Evolutionary conservation across 2,888 invertebrate species (phyloP), one percentile per base, ranked within the genome.

Genomic region (Xanthorhoe spadicearia): DNA sequence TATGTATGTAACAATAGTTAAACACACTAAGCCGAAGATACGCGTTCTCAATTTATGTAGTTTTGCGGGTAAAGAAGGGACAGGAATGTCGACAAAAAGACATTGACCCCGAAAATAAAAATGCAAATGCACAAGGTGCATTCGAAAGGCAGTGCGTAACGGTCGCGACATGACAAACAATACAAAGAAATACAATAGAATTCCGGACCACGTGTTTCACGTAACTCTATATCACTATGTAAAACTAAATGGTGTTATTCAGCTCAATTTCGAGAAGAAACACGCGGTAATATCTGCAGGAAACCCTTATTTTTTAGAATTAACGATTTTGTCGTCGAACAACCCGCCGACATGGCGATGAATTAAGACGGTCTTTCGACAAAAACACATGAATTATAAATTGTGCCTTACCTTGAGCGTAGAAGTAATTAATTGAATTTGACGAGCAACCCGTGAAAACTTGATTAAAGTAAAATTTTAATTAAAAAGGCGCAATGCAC

Each of bases 401-500:
- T 10, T 28, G 48, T 32, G 32, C 13, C 46, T 53, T 61, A 61
- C 61, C 61, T 53, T 61, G 7, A 4, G 17, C 28, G 19, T 48
- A n/a, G 46, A 17, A 17, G 17, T 48, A 7, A 48, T 48, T 17
- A 7, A 48, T 7, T 48, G 7, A 15, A 7, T 48, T 2, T 4
- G 17, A 15, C 15, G 17, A 15, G 13, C 7, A 15, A 6, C 6
- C 2, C 48, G 15, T 8, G 5, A 48, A 17, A 48, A 48, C 48
- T 48, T 48, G 6, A 15, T 17, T 13, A 28, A 57, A 8, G 0
- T 0, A 32, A 49, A 49, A 17, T 57, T 48, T 15, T 1, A 2
- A 32, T 15, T 23, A 23, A 49, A 57, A 57, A 57, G 28, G 52
- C 57, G 57, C 52, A 57, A 57, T 58, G 58, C 46, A 64, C 58